These are phyloP conservation scores for Hylyphantes graminicola DNA, from an alignment of 1,140 invertebrate species.

Conservation along the genomic window DNA sequence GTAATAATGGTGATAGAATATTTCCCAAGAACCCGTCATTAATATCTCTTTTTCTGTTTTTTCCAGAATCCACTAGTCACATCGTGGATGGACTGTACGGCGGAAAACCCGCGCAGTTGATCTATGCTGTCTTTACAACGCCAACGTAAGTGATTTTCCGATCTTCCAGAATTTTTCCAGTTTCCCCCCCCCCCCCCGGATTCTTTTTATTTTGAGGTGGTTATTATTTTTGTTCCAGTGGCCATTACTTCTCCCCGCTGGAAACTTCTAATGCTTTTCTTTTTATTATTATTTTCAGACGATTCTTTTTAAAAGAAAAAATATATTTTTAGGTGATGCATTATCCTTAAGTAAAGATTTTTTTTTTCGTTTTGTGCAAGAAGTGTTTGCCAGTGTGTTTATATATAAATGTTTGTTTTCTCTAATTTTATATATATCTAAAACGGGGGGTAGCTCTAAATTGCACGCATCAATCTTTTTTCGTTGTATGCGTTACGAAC, in stretches of 20 bases:
- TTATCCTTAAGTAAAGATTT: constrained; percentile 57
- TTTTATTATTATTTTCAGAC: constrained; percentile 2
- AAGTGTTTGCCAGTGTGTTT: constrained; percentile 23
- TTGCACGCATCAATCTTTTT: constrained; percentile 57
- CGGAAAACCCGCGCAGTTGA: constrained; percentile 77
- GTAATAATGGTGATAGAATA: constrained; percentile 51
- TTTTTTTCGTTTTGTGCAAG: constrained; percentile 46
- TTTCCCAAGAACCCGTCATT: constrained; percentile 48
- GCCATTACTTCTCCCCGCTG: constrained; percentile 43
- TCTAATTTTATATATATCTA: constrained; percentile 10
- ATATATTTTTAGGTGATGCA: constrained; percentile 57
- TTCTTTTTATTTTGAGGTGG: constrained; percentile 22
- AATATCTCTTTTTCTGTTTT: constrained; percentile 61
- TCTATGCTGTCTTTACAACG: constrained; percentile 97
- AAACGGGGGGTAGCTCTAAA: constrained; percentile 47
- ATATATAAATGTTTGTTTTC: constrained; percentile 21
- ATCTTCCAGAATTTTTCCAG: constrained; percentile 16
- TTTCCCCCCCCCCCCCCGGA: not conserved
- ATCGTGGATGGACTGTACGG: constrained; percentile 80
- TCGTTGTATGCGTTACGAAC: constrained; percentile 17
- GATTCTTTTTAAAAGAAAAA: constrained; percentile 10
- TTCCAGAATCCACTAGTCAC: constrained; percentile 84
- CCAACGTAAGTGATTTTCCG: constrained; percentile 69
- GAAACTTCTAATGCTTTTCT: constrained; percentile 14
- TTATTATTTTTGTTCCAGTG: constrained; percentile 58